Percentiles rank a stretch among this genome's conserved stretches.
phyloP scores from a whole-genome alignment of 2,888 invertebrate genomes.

The Chrysina gloriosa region DNA sequence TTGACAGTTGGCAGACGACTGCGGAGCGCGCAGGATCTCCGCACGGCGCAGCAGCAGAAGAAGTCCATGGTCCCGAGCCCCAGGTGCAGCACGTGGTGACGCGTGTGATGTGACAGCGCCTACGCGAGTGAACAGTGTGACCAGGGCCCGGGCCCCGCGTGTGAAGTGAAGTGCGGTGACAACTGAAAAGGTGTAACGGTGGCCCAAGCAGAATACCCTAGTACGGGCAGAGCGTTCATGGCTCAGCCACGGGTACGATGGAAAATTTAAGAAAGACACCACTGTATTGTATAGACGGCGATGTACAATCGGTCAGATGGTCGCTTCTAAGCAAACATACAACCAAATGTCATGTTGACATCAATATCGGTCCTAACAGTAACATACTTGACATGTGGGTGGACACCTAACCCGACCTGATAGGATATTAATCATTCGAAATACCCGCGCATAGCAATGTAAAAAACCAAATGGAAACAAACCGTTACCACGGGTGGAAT shows the following conservation, averaged over 20 bases:
- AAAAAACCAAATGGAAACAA: constrained; percentile 27
- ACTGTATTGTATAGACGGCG: constrained; percentile 49
- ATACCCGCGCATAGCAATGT: constrained; percentile 25
- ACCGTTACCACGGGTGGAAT: not conserved
- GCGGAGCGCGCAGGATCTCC: constrained; percentile 73
- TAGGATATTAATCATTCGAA: constrained; percentile 36
- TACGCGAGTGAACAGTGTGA: constrained; percentile 52
- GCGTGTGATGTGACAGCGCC: constrained; percentile 56
- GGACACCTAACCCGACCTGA: constrained; percentile 30
- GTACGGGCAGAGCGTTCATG: constrained; percentile 85
- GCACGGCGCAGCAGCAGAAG: constrained; percentile 56
- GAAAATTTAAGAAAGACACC: constrained; percentile 23
- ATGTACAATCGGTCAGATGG: constrained; percentile 46
- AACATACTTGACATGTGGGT: constrained; percentile 39
- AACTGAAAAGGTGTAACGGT: constrained; percentile 60
- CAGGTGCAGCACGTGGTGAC: constrained; percentile 54
- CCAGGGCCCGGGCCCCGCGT: constrained; percentile 57
- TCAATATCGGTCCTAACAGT: constrained; percentile 33
- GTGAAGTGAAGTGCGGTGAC: constrained; percentile 60
- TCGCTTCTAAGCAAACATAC: constrained; percentile 39
- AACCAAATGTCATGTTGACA: constrained; percentile 34
- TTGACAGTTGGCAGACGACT: constrained; percentile 77
- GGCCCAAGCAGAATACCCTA: constrained; percentile 70
- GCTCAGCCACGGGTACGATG: constrained; percentile 89
- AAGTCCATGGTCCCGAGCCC: constrained; percentile 53